A percentile compares a stretch with the other conserved stretches of the same genome.
These are phyloP conservation scores for Narcine bancroftii DNA, from an alignment of 2,113 vertebrate genomes.

Conservation along the genomic window DNA sequence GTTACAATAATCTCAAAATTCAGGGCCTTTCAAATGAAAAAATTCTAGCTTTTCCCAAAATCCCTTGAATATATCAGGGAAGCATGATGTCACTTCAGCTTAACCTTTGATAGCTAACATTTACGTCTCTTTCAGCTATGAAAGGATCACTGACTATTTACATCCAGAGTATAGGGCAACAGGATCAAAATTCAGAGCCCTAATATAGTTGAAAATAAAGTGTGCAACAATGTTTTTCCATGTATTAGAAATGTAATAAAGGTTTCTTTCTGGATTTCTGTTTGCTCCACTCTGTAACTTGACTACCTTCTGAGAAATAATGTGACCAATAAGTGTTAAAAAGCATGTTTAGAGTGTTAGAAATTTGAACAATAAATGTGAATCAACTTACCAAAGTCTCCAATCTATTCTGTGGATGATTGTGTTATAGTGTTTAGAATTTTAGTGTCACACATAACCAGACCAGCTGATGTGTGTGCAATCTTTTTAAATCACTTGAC, in stretches of 20 bases:
- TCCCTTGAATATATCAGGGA: constrained; percentile 53
- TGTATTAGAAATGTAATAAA: constrained; percentile 31
- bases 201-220: constrained; percentile 41
- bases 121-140: constrained; percentile 43
- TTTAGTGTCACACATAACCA: background rate
- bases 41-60: constrained; percentile 45
- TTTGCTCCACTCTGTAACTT: constrained; percentile 71
- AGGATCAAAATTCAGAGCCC: constrained; percentile 43
- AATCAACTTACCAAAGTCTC: constrained; percentile 73
- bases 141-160: constrained; percentile 41
- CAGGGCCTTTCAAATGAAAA: constrained; percentile 36
- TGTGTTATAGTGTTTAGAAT: background rate
- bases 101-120: constrained; percentile 41
- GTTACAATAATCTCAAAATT: background rate
- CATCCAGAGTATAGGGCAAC: constrained; percentile 35
- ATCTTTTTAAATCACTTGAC: background rate
- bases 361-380: constrained; percentile 98
- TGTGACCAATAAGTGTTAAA: constrained; percentile 91
- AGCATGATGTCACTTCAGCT: constrained; percentile 49
- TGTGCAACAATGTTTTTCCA: constrained; percentile 38
- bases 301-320: constrained; percentile 93
- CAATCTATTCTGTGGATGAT: background rate
- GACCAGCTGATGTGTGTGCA: background rate
- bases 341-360: constrained; percentile 98
- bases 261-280: constrained; percentile 28